Evolutionary conservation across 2,797 vertebrate species (phyloP), one percentile per base, ranked within the genome.

Genomic region (Notolepis coatsorum): DNA sequence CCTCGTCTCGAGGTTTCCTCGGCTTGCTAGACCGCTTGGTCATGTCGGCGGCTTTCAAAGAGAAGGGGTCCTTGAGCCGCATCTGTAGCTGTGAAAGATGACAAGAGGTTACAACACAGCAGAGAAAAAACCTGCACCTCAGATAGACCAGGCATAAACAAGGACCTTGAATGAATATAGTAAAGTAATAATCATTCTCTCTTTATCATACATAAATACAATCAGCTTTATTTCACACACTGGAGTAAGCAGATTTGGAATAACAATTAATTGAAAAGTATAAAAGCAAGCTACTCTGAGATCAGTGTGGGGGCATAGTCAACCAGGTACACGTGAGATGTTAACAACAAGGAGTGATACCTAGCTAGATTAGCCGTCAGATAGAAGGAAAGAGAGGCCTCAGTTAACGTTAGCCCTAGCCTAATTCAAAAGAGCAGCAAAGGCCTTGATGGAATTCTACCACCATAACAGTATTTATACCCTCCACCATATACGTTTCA

Each of bases 41-140:
- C 93, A 96, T 99, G 66, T 96, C 95, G 10, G 93, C 79, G 84
- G 93, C 85, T 90, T 92, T 87, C 82, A 91, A 92, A 61, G 94
- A 94, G 70, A 93, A 94, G 49, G 96, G 96, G 84, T 98, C 96
- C 85, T 98, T 99, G 71, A 99, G 95, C 92, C 95, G 94, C 97
- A 99, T 99, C 92, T 95, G 96, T 94, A 94, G 92, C 73, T 86
- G 78, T 79, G 9, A 43, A 46, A 30, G 42, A 28, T 57, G 24
- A 47, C 25, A 48, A 39, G 31, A 23, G 21, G 2, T 7, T 2
- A 4, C 13, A 35, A 6, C 13, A 6, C 31, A 35, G 13, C 31
- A 35, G 5, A 35, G 7, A 35, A 8, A 35, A 35, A 35, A 35
- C 2, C 7, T 2, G 31, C 5, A 35, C 5, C 13, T 12, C 7